Conservation (phyloP, 2,888 invertebrate species). For the Timema podura region DNA sequence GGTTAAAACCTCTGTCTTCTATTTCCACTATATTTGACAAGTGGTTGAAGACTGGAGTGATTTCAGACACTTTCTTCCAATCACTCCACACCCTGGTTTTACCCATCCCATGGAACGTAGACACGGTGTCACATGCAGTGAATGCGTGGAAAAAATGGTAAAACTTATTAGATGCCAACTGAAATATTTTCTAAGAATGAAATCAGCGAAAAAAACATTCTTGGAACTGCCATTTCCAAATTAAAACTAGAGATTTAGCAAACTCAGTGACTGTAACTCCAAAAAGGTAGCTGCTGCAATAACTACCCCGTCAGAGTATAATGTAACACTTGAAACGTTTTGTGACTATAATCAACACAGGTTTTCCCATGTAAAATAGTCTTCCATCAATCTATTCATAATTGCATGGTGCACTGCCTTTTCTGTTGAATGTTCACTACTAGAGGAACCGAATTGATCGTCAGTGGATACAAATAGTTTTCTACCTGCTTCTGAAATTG, state of each 20-base stretch:
- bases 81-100: not conserved
- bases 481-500: not conserved
- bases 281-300: constrained; percentile 9
- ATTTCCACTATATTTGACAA: not conserved
- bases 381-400: not conserved
- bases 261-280: constrained; percentile 3
- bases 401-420: constrained; percentile 3
- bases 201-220: not conserved
- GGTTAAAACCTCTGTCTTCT: not conserved
- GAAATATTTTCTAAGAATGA: constrained; percentile 5
- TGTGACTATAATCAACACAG: not conserved
- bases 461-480: constrained; percentile 1
- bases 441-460: constrained; percentile 1
- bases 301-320: not conserved
- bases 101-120: constrained; percentile 1
- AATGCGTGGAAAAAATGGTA: constrained; percentile 3
- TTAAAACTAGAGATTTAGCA: not conserved
- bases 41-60: constrained; percentile 5
- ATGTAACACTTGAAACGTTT: constrained; percentile 1
- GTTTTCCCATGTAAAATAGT: not conserved
- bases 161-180: not conserved
- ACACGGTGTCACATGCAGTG: not conserved
- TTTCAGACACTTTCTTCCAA: constrained; percentile 3
- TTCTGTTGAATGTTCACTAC: not conserved
- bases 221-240: not conserved